Evolutionary conservation across 2,113 vertebrate genomes (phyloP).

Genomic region (Austrofundulus limnaeus): DNA sequence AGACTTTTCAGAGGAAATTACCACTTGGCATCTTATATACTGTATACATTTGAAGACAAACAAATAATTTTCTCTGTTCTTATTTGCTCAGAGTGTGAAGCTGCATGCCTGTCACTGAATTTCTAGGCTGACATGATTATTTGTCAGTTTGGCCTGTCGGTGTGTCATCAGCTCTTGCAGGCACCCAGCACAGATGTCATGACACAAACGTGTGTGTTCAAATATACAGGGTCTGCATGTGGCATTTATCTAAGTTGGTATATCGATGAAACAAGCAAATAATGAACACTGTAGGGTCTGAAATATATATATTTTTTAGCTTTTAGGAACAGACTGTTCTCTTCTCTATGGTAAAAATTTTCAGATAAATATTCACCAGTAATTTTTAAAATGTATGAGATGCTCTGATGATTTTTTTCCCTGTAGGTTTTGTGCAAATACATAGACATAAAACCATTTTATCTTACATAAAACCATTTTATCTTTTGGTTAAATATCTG

Average conservation of each 20-base stretch:
- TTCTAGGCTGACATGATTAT: constrained; percentile 66
- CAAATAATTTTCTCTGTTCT: constrained; percentile 38
- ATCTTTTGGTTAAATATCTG: no score
- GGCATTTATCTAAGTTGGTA: constrained; percentile 18
- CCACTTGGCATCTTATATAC: constrained; percentile 43
- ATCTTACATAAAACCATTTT: no score
- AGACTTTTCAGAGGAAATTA: constrained; percentile 39
- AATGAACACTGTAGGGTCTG: not conserved
- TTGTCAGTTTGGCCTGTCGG: constrained; percentile 57
- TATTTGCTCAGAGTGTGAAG: constrained; percentile 57
- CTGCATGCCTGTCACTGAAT: constrained; percentile 51
- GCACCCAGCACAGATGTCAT: not conserved
- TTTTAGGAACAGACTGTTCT: no score
- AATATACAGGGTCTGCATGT: constrained; percentile 1
- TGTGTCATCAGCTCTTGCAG: constrained; percentile 57
- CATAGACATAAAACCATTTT: no score
- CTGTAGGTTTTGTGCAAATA: no score
- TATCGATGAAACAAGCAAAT: constrained; percentile 13
- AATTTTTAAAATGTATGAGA: no score
- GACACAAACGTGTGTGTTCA: not conserved
- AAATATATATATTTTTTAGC: no score
- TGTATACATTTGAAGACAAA: constrained; percentile 18
- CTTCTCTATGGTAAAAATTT: no score
- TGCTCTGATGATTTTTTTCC: no score
- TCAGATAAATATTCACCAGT: no score